These are phyloP conservation scores for Thamnophis sirtalis DNA, from an alignment of 2,113 vertebrate species.

Conservation along the genomic window DNA sequence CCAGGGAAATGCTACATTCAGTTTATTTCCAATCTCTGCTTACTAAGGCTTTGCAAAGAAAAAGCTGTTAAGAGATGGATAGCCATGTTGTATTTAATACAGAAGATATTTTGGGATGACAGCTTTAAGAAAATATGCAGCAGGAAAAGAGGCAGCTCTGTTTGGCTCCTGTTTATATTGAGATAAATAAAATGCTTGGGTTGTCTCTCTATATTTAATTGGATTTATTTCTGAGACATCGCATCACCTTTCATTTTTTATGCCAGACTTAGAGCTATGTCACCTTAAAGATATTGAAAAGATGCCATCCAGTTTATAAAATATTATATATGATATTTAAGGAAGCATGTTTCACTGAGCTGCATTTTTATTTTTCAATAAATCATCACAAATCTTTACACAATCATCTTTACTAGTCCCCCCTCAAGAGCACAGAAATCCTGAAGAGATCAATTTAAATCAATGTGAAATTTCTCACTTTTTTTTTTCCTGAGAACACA, in stretches of 20 bases:
- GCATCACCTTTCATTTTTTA: conserved; percentile 50
- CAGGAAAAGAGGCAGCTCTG: conserved; percentile 30
- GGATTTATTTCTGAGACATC: conserved; percentile 56
- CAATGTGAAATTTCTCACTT: conserved; percentile 34
- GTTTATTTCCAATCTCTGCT: neutral
- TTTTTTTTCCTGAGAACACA: conserved; percentile 27
- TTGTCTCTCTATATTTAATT: conserved; percentile 58
- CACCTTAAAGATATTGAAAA: conserved; percentile 60
- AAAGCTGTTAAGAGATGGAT: conserved; percentile 24
- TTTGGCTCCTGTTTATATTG: conserved; percentile 56
- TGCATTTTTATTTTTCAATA: conserved; percentile 52
- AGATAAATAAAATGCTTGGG: conserved; percentile 60
- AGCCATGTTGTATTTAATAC: neutral
- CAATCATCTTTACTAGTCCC: conserved; percentile 47
- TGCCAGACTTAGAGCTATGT: conserved; percentile 52
- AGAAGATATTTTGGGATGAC: conserved; percentile 15
- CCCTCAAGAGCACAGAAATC: conserved; percentile 37
- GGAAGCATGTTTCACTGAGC: conserved; percentile 41
- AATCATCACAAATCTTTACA: conserved; percentile 59
- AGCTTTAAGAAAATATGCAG: conserved; percentile 7
- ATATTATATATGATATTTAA: conserved; percentile 60
- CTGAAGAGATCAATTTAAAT: conserved; percentile 46
- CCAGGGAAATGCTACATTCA: neutral
- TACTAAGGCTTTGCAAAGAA: conserved; percentile 22
- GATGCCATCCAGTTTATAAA: conserved; percentile 60